Conservation (phyloP, 2,113 vertebrate species). For the Oryzias woworae region DNA sequence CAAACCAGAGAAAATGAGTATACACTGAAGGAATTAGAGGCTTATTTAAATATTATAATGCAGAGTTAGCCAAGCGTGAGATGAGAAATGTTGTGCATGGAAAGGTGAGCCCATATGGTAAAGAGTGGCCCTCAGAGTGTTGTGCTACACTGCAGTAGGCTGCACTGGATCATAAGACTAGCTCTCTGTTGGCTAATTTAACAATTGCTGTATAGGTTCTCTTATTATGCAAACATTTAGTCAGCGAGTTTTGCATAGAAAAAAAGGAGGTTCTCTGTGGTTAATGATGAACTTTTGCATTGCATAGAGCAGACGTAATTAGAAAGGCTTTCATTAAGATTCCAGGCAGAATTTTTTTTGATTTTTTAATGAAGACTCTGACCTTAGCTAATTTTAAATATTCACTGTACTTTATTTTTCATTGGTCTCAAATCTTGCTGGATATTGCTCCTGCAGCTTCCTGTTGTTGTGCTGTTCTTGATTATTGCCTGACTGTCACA, state of each 20-base stretch:
- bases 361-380: too few relatives aligned
- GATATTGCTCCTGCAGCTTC: constrained; percentile 15
- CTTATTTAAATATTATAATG: constrained; percentile 39
- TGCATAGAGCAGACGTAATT: constrained; percentile 22
- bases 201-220: constrained; percentile 7
- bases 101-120: constrained; percentile 16
- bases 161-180: constrained; percentile 18
- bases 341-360: constrained; percentile 33
- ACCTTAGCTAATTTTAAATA: constrained; percentile 48
- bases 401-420: constrained; percentile 54
- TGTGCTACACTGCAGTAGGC: constrained; percentile 35
- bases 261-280: constrained; percentile 15
- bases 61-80: constrained; percentile 49
- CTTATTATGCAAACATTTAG: background rate
- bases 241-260: constrained; percentile 4
- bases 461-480: background rate
- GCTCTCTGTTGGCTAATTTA: constrained; percentile 29
- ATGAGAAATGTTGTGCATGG: constrained; percentile 40
- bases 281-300: too few relatives aligned
- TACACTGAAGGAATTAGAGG: constrained; percentile 32
- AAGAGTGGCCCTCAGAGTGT: constrained; percentile 24
- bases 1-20: constrained; percentile 52
- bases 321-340: constrained; percentile 67
- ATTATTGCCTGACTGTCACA: constrained; percentile 17
- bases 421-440: constrained; percentile 21